Evolutionary conservation across 2,888 invertebrate species (phyloP), one percentile per base, ranked within the genome.

Genomic region (Acrobasis repandana): DNA sequence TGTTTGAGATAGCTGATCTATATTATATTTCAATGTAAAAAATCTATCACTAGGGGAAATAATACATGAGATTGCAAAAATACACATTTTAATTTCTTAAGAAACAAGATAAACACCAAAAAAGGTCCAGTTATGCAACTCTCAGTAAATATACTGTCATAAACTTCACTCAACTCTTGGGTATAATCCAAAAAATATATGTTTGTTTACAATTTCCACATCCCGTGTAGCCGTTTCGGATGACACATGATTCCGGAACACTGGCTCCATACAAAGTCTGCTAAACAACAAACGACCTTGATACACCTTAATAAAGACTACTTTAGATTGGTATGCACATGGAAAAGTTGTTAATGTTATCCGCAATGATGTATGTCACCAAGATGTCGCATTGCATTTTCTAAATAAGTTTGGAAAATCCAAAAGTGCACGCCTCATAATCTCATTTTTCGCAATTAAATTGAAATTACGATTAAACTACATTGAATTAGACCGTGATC

Each of bases 161-260:
- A 46, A 56, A 43, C 18, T 28, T 46, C 10, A 20, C 2, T n/a
- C 5, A 38, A 15, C 33, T 36, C 18, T 54, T 38, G 38, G 54
- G 15, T 18, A 18, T 63, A 56, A 56, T 63, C 51, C 61, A 66
- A 66, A 67, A 61, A 64, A 65, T 56, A 49, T 49, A 49, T 36
- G 36, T 61, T 62, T 64, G 68, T 67, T 76, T 78, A 74, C 72
- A 76, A 76, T 75, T 75, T 65, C 67, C 74, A 83, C 77, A 80
- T 75, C 63, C 64, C 69, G 66, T 62, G 65, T 69, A 64, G 67
- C 67, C 57, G 64, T 67, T 68, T 34, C 50, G 11, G 75, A 71
- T 70, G 65, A 67, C 72, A 75, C 70, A 64, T 60, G 58, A 38
- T 54, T 43, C 38, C 38, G 38, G 18, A 38, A 54, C 14, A 34